Percentiles rank a stretch among this genome's conserved stretches.
Evolutionary conservation across 2,888 invertebrate species (phyloP).

Genomic region (Taenaris catops): DNA sequence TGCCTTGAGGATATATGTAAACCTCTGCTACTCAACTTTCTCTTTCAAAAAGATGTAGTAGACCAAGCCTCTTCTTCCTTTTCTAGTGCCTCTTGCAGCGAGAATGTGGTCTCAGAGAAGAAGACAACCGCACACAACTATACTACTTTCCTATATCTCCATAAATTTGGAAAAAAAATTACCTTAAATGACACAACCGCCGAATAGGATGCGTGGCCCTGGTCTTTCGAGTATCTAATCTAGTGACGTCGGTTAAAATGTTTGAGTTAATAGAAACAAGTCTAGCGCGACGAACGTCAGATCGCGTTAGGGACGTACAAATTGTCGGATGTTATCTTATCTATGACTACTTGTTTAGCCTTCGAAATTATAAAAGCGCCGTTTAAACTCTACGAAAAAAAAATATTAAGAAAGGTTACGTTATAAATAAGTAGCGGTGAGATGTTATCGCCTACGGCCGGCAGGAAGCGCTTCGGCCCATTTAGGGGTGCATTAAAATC

Average conservation of each 20-base stretch:
- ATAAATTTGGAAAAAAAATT: no score
- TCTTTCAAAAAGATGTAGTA: no score
- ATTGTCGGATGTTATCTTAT: conserved; percentile 56
- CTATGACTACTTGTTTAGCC: conserved; percentile 61
- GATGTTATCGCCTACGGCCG: conserved; percentile 64
- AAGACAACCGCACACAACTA: no score
- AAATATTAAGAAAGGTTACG: conserved; percentile 50
- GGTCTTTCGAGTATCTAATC: no score
- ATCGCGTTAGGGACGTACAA: conserved; percentile 40
- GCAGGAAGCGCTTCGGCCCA: conserved; percentile 77
- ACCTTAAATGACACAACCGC: no score
- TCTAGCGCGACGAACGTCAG: conserved; percentile 32
- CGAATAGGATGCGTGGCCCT: no score
- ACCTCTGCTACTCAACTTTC: no score
- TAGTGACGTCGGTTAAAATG: conserved; percentile 25
- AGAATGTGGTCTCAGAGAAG: no score
- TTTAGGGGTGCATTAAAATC: conserved; percentile 81
- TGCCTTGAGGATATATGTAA: no score
- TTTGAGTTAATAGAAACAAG: conserved; percentile 32
- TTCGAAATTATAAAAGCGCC: conserved; percentile 59
- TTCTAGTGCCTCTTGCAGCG: no score
- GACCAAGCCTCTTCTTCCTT: no score
- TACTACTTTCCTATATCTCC: no score
- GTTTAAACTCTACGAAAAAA: conserved; percentile 46
- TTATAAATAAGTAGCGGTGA: conserved; percentile 67